These are phyloP conservation scores for Aleadryas rufinucha DNA, from an alignment of 2,113 vertebrate genomes.

Conservation along the genomic window DNA sequence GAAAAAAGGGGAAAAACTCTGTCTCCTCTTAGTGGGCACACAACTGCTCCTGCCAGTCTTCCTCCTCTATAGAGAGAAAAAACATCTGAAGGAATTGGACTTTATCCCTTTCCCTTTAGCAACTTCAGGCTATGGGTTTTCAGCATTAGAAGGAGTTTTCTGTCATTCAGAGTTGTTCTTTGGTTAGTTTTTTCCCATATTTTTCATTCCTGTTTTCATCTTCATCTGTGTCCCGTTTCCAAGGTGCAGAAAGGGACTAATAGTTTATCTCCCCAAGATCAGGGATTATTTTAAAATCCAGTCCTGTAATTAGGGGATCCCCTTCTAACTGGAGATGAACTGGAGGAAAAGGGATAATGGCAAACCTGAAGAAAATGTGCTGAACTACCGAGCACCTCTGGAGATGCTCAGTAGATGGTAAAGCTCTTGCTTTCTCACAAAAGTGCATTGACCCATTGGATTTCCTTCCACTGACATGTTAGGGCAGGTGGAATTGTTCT, in stretches of 20 bases:
- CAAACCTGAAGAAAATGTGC: not conserved
- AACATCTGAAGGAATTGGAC: not conserved
- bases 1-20: not conserved
- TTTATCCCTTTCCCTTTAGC: not conserved
- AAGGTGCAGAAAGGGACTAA: not conserved
- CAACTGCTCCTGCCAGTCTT: not conserved
- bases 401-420: not conserved
- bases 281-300: not conserved
- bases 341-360: not conserved
- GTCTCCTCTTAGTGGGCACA: not conserved
- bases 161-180: not conserved
- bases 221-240: not conserved
- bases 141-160: not conserved
- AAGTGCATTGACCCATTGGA: not conserved
- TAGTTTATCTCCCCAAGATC: not conserved
- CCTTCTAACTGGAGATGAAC: not conserved
- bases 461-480: not conserved
- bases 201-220: not conserved
- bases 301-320: not conserved
- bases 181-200: not conserved
- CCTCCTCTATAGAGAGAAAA: not conserved
- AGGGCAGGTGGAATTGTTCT: not conserved
- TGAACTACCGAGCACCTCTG: not conserved
- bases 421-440: not conserved
- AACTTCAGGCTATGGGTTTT: not conserved